Conservation (phyloP, 2,797 vertebrate genomes). For the Pygocentrus nattereri region DNA sequence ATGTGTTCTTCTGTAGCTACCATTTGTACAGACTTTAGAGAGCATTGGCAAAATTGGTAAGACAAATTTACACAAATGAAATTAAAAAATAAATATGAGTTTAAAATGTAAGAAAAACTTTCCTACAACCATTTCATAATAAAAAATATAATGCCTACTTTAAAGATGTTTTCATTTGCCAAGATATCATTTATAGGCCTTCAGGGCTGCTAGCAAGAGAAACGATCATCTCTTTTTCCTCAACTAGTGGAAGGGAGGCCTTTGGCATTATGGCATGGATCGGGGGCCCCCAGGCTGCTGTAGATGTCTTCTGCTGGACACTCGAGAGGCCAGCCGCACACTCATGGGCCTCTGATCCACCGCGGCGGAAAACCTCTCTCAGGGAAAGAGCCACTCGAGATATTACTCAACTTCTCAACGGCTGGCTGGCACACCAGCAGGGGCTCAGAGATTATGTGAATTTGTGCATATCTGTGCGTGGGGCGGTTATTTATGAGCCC, state of each 20-base stretch:
- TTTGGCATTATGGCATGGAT: conserved; percentile 67
- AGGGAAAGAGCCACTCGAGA: conserved; percentile 72
- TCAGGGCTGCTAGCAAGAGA: not conserved
- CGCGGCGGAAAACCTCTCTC: conserved; percentile 78
- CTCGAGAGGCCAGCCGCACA: conserved; percentile 64
- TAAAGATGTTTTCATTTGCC: not conserved
- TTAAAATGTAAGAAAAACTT: too few species aligned
- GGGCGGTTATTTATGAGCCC: conserved; percentile 27
- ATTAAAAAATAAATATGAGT: too few species aligned
- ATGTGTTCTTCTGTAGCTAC: too few species aligned
- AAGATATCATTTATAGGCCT: not conserved
- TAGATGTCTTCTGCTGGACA: conserved; percentile 74
- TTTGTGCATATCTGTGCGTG: not conserved
- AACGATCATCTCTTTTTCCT: not conserved
- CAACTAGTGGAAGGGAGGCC: conserved; percentile 74
- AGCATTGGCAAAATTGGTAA: too few species aligned
- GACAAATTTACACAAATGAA: too few species aligned
- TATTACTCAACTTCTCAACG: conserved; percentile 78
- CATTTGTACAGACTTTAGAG: too few species aligned
- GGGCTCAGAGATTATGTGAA: conserved; percentile 43
- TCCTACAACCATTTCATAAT: not conserved
- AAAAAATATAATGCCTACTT: not conserved
- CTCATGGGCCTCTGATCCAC: conserved; percentile 58
- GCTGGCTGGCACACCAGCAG: conserved; percentile 76
- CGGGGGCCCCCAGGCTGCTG: conserved; percentile 69